Conservation (phyloP, 2,113 vertebrate genomes). For the Crotalus viridis region DNA sequence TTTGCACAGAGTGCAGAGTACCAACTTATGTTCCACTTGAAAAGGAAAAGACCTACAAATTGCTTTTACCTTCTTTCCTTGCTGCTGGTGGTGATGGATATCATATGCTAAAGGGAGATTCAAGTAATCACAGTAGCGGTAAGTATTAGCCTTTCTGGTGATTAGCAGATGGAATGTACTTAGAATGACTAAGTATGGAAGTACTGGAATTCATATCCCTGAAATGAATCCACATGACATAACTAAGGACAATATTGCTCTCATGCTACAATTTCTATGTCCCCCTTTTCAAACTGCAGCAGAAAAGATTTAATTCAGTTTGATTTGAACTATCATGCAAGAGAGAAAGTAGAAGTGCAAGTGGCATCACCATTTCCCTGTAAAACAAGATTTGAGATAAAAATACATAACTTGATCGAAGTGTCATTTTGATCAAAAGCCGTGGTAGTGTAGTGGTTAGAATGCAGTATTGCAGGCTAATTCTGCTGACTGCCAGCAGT, state of each 20-base stretch:
- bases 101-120: constrained; percentile 77
- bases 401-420: not conserved
- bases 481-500: not conserved
- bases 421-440: not conserved
- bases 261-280: not conserved
- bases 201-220: not conserved
- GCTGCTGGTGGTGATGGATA: constrained; percentile 84
- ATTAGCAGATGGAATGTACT: not conserved
- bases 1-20: constrained; percentile 84
- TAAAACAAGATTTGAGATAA: not conserved
- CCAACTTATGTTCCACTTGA: constrained; percentile 78
- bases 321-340: not conserved
- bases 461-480: not conserved
- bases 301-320: not conserved
- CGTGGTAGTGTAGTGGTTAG: not conserved
- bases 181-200: not conserved
- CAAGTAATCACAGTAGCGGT: constrained; percentile 84
- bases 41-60: constrained; percentile 72
- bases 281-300: not conserved
- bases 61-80: constrained; percentile 80
- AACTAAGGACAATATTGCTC: not conserved
- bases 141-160: constrained; percentile 39
- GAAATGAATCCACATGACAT: not conserved
- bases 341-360: not conserved
- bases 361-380: not conserved